Conservation (phyloP, 2,113 vertebrate species). For the Dendrocopos noguchii region DNA sequence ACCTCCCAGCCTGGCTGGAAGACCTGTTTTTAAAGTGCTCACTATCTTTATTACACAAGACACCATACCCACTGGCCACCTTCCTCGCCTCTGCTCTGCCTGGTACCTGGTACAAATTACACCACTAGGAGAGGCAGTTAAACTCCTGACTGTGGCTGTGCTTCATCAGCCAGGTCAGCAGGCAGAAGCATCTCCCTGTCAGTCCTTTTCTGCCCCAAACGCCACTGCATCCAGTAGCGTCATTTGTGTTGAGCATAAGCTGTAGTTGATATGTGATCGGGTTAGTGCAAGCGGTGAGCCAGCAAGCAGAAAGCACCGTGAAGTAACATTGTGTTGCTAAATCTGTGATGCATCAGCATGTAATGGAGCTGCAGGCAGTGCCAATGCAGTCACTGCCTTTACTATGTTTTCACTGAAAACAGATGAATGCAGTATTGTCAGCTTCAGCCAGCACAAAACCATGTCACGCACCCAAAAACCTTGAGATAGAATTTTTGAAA, state of each 20-base stretch:
- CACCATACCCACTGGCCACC: neutral
- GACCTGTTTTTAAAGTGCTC: neutral
- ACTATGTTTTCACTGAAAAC: neutral
- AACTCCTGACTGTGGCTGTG: neutral
- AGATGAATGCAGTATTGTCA: neutral
- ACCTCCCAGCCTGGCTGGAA: neutral
- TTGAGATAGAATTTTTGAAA: neutral
- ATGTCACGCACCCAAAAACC: neutral
- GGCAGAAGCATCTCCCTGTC: neutral
- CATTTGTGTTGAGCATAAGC: neutral
- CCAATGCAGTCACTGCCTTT: neutral
- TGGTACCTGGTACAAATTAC: neutral
- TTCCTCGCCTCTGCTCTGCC: neutral
- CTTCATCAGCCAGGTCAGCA: neutral
- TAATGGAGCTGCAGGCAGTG: neutral
- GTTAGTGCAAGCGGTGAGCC: neutral
- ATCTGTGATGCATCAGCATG: neutral
- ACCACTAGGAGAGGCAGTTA: neutral
- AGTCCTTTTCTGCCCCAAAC: neutral
- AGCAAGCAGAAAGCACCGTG: neutral
- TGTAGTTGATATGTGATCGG: fast-evolving
- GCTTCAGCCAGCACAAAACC: neutral
- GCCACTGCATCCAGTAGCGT: neutral
- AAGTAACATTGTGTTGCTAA: neutral
- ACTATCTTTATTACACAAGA: neutral